Evolutionary conservation across 2,888 invertebrate species (phyloP), one percentile per base, ranked within the genome.

Genomic region (Cheilosia vernalis): DNA sequence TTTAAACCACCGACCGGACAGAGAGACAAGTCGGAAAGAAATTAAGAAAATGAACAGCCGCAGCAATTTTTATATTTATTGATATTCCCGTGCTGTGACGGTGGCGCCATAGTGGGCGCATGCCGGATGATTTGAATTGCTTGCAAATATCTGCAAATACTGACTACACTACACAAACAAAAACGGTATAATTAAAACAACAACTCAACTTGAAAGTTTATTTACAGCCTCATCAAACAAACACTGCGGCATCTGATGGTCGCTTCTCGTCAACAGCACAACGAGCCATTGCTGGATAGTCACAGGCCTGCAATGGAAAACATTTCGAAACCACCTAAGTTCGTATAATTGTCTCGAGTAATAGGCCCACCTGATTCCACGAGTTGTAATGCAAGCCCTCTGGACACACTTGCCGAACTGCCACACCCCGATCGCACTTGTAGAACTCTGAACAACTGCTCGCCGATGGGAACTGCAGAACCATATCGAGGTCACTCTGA

Each of bases 371-470:
- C 88, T 88, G 80, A 33, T 79, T 58, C 24, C 40, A 64, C 24
- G 69, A 56, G 33, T 76, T 88, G 27, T 88, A 88, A 42, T 88
- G 81, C 30, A 88, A 49, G 10, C 87, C 87, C 24, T 76, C 61
- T 4, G 88, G 88, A 47, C 88, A 88, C 53, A 67, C 82, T 10
- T 78, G 84, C n/a, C 80, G 33, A 5, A 78, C 60, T 13, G 87
- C 69, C 19, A 78, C 67, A 44, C 87, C 87, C 1, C 87, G 87
- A 81, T 88, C 84, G 44, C 88, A 88, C 40, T 88, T 88, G 70
- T 87, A 88, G 61, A 87, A 88, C 42, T 78, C 85, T 19, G 83
- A 74, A 53, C 87, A 88, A 67, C 80, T 88, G 15, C 73, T 88
- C 0, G 80, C 24, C 47, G 88, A 88, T 4, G 88, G 84, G 4